phyloP scores from a whole-genome alignment of 2,797 vertebrate species.

The Limosa lapponica region DNA sequence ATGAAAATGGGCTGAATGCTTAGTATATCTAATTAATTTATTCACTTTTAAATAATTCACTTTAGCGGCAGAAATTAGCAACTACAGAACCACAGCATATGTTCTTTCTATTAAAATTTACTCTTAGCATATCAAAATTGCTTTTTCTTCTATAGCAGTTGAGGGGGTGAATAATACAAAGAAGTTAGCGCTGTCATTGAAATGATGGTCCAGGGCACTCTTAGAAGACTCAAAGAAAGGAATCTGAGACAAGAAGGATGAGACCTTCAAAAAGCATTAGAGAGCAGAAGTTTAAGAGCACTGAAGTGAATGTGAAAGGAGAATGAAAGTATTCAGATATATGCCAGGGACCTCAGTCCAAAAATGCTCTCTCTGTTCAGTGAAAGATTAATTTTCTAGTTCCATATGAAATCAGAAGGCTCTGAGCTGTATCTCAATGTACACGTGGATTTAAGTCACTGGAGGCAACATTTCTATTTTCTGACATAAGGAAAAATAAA shows the following conservation, averaged over 20 bases:
- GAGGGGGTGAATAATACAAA: background rate
- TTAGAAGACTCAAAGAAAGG: background rate
- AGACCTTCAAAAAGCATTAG: background rate
- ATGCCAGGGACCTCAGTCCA: background rate
- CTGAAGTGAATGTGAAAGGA: background rate
- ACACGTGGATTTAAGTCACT: background rate
- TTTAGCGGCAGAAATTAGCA: background rate
- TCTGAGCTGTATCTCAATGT: background rate
- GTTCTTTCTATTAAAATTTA: conserved; percentile 16
- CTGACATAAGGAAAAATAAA: background rate
- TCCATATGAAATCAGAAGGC: background rate
- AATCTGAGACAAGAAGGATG: background rate
- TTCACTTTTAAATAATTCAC: conserved; percentile 13
- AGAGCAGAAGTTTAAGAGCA: background rate
- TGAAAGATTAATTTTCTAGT: background rate
- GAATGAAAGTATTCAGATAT: background rate
- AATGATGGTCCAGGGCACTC: background rate
- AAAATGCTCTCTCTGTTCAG: background rate
- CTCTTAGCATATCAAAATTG: background rate
- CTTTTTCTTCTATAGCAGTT: background rate
- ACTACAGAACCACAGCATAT: background rate
- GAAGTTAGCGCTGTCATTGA: background rate
- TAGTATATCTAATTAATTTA: conserved; percentile 15
- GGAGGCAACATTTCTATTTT: background rate
- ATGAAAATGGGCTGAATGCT: conserved; percentile 2